Evolutionary conservation across 92 coral and sea anemone genomes (phyloP), one percentile per base, ranked within the genome.

Genomic region (Epizoanthus rinbou): DNA sequence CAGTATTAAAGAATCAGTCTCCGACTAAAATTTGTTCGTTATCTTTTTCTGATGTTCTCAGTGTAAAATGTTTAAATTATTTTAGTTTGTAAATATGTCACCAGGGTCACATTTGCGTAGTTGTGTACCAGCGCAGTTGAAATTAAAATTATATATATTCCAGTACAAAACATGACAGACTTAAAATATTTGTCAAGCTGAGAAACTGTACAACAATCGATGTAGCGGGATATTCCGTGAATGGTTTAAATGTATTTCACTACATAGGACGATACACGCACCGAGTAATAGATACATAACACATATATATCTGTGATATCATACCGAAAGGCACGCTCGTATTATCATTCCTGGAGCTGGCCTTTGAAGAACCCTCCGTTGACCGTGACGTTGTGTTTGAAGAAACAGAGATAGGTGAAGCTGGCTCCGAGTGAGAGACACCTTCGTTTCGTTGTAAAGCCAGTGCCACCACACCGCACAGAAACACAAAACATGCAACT

Each of bases 381-480:
- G 70, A 21, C 10, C 66, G 50, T 22, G 82, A 78, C 11, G 82
- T 78, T 58, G 50, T 63, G 71, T 43, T 78, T 78, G 82, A 60
- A 18, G 64, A 15, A 22, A 19, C 57, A 76, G 35, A 76, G 2
- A 11, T 4, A 16, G 25, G 57, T 6, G 71, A 63, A 62, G 37
- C 19, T 22, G 19, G 24, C 19, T 21, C 41, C 59, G 18, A 18
- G 9, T 63, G 41, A 19, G n/a, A 25, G 43, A 15, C 8, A 31
- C 59, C 18, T 76, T 19, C 69, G 31, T 9, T 76, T 58, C 22
- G 56, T 43, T 22, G 37, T 5, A 43, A 41, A 3, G 71, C 57
- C 5, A 50, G 16, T 13, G 69, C 58, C 35, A 43, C 82, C 23
- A 13, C 23, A 17, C 37, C 39, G 21, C 6, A 60, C 59, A 78